A percentile compares a stretch with the other conserved stretches of the same genome.
phyloP scores from a whole-genome alignment of 2,888 invertebrate species.

The Acronicta psi region DNA sequence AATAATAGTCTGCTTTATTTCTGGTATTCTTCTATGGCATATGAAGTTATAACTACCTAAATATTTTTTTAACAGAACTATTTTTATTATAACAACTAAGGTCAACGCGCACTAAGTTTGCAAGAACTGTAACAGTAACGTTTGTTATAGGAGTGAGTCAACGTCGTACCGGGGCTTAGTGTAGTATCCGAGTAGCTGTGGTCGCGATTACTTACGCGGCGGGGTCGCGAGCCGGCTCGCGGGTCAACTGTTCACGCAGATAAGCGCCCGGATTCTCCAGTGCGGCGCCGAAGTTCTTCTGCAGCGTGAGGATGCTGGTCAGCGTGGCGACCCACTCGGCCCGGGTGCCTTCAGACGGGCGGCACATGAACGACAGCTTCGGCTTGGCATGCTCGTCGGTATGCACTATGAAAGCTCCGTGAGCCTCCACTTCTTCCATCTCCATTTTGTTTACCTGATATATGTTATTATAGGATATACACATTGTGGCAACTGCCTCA shows the following conservation, averaged over 20 bases:
- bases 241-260: conserved; percentile 75
- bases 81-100: no score
- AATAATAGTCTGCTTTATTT: no score
- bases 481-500: no score
- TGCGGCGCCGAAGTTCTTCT: conserved; percentile 97
- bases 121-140: conserved; percentile 8
- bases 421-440: conserved; percentile 89
- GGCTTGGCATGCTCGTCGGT: conserved; percentile 95
- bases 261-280: conserved; percentile 96
- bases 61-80: no score
- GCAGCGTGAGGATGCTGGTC: conserved; percentile 96
- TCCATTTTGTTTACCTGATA: conserved; percentile 98
- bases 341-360: conserved; percentile 92
- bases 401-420: conserved; percentile 80
- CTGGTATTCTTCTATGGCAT: no score
- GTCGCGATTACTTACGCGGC: conserved; percentile 75
- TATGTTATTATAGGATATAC: background rate
- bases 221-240: conserved; percentile 71
- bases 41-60: no score
- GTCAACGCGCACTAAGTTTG: background rate
- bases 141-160: conserved; percentile 18
- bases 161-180: conserved; percentile 6
- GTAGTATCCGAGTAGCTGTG: conserved; percentile 17
- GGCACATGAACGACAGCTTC: conserved; percentile 93
- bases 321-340: conserved; percentile 96